Conservation (phyloP, 2,113 vertebrate genomes). For the Albula glossodonta region DNA sequence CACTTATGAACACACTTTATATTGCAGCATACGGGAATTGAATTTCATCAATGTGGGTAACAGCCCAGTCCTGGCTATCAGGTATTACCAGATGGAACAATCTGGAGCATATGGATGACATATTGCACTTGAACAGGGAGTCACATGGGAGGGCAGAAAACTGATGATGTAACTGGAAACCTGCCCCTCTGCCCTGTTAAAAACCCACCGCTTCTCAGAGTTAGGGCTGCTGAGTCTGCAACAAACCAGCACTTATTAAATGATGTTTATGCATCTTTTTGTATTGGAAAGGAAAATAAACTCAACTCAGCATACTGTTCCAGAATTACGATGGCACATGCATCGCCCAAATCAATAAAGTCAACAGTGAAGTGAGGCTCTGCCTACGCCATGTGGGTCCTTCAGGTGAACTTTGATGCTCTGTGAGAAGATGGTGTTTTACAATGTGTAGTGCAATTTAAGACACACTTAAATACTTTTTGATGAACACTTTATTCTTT, state of each 20-base stretch:
- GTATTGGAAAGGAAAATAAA: conserved; percentile 4
- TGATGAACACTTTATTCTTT: neutral
- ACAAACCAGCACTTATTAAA: neutral
- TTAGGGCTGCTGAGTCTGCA: neutral
- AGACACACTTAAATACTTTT: neutral
- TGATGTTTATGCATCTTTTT: neutral
- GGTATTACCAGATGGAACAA: too few relatives aligned
- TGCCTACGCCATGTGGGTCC: neutral
- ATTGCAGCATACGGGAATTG: too few relatives aligned
- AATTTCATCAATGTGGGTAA: too few relatives aligned
- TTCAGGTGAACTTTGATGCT: neutral
- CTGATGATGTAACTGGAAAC: neutral
- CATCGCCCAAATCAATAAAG: conserved; percentile 14
- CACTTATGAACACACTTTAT: too few relatives aligned
- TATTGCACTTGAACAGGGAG: neutral
- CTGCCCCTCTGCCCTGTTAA: neutral
- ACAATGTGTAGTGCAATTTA: neutral
- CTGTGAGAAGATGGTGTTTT: neutral
- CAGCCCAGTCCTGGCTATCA: too few relatives aligned
- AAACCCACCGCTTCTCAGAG: neutral
- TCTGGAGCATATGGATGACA: neutral
- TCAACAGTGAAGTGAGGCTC: neutral
- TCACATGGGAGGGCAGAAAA: neutral
- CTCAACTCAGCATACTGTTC: neutral
- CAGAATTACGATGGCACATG: neutral